Evolutionary conservation across 2,113 vertebrate species (phyloP).

Genomic region (Erythrolamprus reginae): DNA sequence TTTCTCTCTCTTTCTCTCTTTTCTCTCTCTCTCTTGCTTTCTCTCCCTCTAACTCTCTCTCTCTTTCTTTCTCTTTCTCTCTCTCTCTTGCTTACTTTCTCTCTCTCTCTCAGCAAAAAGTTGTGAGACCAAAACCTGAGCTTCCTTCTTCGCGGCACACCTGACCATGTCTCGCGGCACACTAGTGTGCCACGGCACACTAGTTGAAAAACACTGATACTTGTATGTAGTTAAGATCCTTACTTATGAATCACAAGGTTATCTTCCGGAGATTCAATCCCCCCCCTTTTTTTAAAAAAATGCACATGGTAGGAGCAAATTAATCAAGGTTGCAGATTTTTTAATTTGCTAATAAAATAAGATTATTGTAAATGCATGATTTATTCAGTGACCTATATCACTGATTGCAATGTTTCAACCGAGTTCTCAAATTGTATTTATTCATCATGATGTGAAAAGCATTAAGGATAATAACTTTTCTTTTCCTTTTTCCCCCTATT

Average conservation of each 20-base stretch:
- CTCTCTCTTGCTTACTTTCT: no score
- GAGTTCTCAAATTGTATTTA: not conserved
- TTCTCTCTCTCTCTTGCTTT: no score
- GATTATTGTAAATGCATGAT: not conserved
- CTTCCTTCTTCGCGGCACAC: no score
- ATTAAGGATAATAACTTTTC: not conserved
- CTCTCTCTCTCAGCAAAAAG: no score
- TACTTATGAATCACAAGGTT: not conserved
- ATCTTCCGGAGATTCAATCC: not conserved
- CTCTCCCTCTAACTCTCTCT: no score
- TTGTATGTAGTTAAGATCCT: conserved; percentile 5
- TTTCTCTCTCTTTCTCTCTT: no score
- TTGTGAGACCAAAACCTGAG: no score
- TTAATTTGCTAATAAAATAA: not conserved
- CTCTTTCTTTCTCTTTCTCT: no score
- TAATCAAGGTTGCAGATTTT: not conserved
- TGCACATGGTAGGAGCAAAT: not conserved
- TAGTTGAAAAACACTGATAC: no score
- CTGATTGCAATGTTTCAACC: not conserved
- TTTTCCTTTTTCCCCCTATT: not conserved
- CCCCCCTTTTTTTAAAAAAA: not conserved
- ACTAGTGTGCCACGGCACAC: no score
- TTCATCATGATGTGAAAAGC: not conserved
- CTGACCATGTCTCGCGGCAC: no score
- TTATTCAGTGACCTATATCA: not conserved